Conservation (phyloP, 2,797 vertebrate genomes). For the Tamandua tetradactyla region DNA sequence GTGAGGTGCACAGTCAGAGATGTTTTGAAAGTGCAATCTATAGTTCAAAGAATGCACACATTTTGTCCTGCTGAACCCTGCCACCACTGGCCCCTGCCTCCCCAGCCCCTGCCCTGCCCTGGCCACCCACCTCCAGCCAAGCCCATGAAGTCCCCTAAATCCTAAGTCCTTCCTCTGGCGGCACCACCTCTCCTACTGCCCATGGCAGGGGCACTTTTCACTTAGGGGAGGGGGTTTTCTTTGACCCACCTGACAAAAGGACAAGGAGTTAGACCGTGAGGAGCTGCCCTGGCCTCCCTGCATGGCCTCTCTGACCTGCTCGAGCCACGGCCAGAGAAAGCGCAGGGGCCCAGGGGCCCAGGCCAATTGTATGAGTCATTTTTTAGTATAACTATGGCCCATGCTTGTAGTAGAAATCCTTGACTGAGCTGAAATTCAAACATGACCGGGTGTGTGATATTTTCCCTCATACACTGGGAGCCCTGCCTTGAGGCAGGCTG, state of each 20-base stretch:
- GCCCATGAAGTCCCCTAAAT: no score
- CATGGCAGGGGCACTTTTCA: neutral
- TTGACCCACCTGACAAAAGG: neutral
- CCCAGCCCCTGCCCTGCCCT: no score
- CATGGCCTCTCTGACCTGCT: neutral
- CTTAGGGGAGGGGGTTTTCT: neutral
- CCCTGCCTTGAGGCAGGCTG: neutral
- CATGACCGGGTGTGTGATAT: neutral
- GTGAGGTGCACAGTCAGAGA: rapidly evolving
- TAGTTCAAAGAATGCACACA: neutral
- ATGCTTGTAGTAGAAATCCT: no score
- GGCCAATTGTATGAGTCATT: no score
- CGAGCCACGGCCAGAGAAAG: no score
- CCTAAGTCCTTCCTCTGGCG: neutral
- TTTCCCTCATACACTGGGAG: neutral
- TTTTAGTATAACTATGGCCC: no score
- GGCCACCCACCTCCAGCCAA: neutral
- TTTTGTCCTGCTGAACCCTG: no score
- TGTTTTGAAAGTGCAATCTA: neutral
- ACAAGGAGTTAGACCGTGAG: neutral
- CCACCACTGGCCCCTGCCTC: no score
- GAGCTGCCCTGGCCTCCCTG: neutral
- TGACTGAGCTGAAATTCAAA: neutral
- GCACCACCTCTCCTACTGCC: neutral
- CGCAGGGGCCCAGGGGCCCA: no score